Evolutionary conservation across 2,888 invertebrate species (phyloP).

Genomic region (Melieria crassipennis): DNA sequence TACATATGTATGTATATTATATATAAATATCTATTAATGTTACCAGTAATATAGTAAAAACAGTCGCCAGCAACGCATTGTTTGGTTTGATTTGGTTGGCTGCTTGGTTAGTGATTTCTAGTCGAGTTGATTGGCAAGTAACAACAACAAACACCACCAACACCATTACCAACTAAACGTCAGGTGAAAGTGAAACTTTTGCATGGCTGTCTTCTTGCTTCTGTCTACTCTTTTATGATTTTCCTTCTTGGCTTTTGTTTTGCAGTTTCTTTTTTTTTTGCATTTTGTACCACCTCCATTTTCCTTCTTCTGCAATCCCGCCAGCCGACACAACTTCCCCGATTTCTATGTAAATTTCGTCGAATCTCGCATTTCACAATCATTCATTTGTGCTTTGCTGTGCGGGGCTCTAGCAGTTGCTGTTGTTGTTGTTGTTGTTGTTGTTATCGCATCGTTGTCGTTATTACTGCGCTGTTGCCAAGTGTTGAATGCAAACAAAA

Average conservation of each 20-base stretch:
- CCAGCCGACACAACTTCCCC: background rate
- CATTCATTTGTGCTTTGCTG: background rate
- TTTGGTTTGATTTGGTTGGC: too few relatives aligned
- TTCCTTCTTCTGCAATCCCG: background rate
- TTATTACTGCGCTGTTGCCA: background rate
- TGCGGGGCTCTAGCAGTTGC: too few relatives aligned
- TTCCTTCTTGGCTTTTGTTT: constrained; percentile 7
- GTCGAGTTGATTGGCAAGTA: too few relatives aligned
- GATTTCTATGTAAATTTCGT: background rate
- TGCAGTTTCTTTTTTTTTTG: background rate
- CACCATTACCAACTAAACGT: background rate
- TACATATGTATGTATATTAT: background rate
- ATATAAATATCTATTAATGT: background rate
- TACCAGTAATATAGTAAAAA: background rate
- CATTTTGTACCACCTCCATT: background rate
- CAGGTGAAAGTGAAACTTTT: constrained; percentile 32
- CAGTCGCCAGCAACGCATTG: background rate
- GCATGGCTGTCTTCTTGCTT: constrained; percentile 14
- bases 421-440: too few relatives aligned
- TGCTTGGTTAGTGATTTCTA: too few relatives aligned
- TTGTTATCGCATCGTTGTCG: too few relatives aligned
- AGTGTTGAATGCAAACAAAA: background rate
- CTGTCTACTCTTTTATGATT: background rate
- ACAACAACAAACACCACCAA: too few relatives aligned
- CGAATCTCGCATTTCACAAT: background rate